Conservation (phyloP, 92 coral and sea anemone species). For the Palythoa heliodiscus region DNA sequence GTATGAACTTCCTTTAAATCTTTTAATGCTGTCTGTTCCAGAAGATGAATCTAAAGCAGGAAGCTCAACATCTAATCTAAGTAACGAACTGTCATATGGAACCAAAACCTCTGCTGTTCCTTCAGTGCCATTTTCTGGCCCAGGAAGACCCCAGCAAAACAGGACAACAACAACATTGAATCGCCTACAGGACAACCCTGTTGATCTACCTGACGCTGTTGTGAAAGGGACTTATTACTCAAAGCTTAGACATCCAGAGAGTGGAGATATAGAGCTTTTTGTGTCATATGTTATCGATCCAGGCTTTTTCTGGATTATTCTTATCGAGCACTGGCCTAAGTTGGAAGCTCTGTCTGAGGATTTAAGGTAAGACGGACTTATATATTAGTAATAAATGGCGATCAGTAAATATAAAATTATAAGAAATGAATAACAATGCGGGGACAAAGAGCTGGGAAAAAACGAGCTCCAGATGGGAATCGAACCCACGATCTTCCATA, state of each 20-base stretch:
- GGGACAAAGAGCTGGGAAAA: too few species aligned
- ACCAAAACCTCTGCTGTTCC: not conserved
- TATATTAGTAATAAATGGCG: too few species aligned
- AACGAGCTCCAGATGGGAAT: too few species aligned
- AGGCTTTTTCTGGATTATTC: conserved; percentile 86
- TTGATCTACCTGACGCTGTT: conserved; percentile 76
- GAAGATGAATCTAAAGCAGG: not conserved
- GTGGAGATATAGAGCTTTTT: conserved; percentile 75
- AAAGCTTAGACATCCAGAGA: conserved; percentile 66
- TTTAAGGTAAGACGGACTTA: conserved; percentile 61
- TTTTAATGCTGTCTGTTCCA: not conserved
- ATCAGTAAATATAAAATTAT: too few species aligned
- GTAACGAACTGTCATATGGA: not conserved
- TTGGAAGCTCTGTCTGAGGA: conserved; percentile 77
- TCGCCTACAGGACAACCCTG: conserved; percentile 34
- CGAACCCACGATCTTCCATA: too few species aligned
- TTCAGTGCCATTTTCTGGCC: conserved; percentile 35
- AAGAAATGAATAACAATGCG: too few species aligned
- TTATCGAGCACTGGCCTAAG: conserved; percentile 71
- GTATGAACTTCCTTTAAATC: not conserved
- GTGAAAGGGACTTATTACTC: conserved; percentile 77
- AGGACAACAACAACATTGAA: not conserved
- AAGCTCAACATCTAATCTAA: not conserved
- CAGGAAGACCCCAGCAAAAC: conserved; percentile 43
- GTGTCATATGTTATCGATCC: conserved; percentile 87